Base-by-base conservation (phyloP, 2,113 vertebrate genomes). In the Collichthys lucidus region DNA sequence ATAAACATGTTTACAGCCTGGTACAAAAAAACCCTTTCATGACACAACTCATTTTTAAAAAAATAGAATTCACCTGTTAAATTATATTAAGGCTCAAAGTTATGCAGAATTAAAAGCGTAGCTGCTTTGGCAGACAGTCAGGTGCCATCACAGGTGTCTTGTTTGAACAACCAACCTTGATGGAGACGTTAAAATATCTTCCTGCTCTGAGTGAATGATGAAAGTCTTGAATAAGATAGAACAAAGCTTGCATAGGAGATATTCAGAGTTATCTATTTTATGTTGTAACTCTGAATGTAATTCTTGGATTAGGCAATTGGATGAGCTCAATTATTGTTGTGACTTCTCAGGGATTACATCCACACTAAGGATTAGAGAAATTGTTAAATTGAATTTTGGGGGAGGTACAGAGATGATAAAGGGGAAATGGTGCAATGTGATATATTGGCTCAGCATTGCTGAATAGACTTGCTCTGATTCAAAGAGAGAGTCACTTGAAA, bases 341-440 rank as follows among this genome's bases (percentile, higher is more conserved):
- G 52, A 80, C 69, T 80, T 86, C 86, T 86, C 56, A 79, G 74
- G 85, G 88, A 88, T 93, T 92, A 86, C 79, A 74, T 84, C 69
- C 74, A 80, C 68, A 61, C 35, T 44, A 64, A 76, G 87, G 88
- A 88, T 93, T 90, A 65, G 17, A 69, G 47, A 85, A 79, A 76
- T 83, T 86, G 67, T 82, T 84, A 70, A 86, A 88, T 83, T 84
- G 59, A 88, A 86, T 92, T 86, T 85, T 77, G 72, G 71, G 35
- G 73, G 52, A 63, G 75, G 80, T 84, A 42, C 55, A 80, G 44
- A 69, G 70, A 83, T 53, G 81, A 87, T 83, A 85, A 88, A 87
- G 53, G 35, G 42, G 49, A 80, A 83, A 86, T 64, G 66, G 55
- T 56, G 67, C 49, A 57, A 12, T 63, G 59, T 65, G 69, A 67